These are phyloP conservation scores for Diploscapter pachys DNA, from an alignment of 1,140 invertebrate genomes.

Conservation along the genomic window DNA sequence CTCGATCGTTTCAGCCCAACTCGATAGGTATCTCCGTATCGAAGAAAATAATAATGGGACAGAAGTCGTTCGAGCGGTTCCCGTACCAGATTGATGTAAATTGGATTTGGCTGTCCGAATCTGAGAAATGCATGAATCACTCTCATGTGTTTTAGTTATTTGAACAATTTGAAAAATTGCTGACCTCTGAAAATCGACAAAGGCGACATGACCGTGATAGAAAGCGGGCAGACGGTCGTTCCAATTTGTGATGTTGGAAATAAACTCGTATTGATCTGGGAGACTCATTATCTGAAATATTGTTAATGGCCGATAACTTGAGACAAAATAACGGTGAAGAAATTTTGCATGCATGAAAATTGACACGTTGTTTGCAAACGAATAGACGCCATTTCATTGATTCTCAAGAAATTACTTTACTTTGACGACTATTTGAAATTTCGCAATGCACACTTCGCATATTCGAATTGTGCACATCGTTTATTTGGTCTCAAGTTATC, in stretches of 20 bases:
- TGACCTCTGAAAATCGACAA: constrained; percentile 86
- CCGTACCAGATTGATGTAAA: constrained; percentile 91
- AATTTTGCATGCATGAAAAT: too few species aligned
- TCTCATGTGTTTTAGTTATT: neutral
- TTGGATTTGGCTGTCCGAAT: constrained; percentile 49
- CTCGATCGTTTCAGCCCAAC: constrained; percentile 86
- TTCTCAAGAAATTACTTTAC: too few species aligned
- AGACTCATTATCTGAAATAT: constrained; percentile 72
- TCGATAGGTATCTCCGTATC: constrained; percentile 93
- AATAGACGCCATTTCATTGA: too few species aligned
- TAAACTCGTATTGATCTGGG: constrained; percentile 74
- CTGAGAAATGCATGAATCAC: constrained; percentile 33
- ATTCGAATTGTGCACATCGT: too few species aligned
- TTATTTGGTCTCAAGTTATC: too few species aligned
- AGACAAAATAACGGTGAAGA: too few species aligned
- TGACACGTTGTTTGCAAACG: too few species aligned
- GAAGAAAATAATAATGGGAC: constrained; percentile 96
- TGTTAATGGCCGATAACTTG: neutral
- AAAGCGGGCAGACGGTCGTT: constrained; percentile 80
- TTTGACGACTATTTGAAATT: too few species aligned
- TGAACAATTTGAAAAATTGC: constrained; percentile 42
- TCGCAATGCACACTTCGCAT: too few species aligned
- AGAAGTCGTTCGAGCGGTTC: constrained; percentile 90
- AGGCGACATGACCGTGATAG: constrained; percentile 94
- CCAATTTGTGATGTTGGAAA: constrained; percentile 81